A percentile compares a stretch with the other conserved stretches of the same genome.
Conservation (phyloP, 2,888 invertebrate genomes). For the Drosophila peninsularis region DNA sequence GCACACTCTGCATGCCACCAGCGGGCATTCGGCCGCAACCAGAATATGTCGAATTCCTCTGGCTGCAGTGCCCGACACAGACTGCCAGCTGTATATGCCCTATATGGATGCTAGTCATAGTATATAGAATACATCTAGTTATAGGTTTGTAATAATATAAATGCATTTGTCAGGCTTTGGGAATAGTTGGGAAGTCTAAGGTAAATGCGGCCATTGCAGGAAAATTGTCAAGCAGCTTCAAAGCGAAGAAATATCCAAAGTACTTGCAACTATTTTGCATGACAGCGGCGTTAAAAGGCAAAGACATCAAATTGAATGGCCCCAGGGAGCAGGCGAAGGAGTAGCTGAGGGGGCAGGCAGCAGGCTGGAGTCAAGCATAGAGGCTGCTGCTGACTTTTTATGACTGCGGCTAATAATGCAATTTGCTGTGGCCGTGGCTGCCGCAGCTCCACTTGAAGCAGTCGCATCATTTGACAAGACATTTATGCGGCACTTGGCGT, state of each 20-base stretch:
- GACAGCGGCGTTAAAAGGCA: constrained; percentile 75
- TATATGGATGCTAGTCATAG: too few relatives aligned
- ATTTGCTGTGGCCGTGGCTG: constrained; percentile 62
- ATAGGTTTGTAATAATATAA: too few relatives aligned
- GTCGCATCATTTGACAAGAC: constrained; percentile 80
- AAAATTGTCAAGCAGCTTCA: constrained; percentile 54
- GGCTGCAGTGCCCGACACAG: not conserved
- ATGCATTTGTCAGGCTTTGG: too few relatives aligned
- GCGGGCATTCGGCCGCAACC: constrained; percentile 15
- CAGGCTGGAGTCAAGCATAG: not conserved
- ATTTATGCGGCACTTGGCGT: constrained; percentile 80
- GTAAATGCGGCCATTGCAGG: constrained; percentile 49
- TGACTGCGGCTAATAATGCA: constrained; percentile 77
- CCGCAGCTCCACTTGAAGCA: constrained; percentile 52
- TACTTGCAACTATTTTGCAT: constrained; percentile 71
- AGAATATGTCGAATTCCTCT: constrained; percentile 1
- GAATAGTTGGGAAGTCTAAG: constrained; percentile 12
- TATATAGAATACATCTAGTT: not conserved
- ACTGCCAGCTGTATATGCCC: not conserved
- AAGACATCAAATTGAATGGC: constrained; percentile 74
- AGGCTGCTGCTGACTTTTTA: constrained; percentile 56
- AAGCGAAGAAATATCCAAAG: constrained; percentile 68
- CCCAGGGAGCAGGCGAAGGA: constrained; percentile 17
- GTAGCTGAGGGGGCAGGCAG: constrained; percentile 5
- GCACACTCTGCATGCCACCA: constrained; percentile 27